phyloP scores from a whole-genome alignment of 1,140 invertebrate genomes.

The Anthonomus grandis region DNA sequence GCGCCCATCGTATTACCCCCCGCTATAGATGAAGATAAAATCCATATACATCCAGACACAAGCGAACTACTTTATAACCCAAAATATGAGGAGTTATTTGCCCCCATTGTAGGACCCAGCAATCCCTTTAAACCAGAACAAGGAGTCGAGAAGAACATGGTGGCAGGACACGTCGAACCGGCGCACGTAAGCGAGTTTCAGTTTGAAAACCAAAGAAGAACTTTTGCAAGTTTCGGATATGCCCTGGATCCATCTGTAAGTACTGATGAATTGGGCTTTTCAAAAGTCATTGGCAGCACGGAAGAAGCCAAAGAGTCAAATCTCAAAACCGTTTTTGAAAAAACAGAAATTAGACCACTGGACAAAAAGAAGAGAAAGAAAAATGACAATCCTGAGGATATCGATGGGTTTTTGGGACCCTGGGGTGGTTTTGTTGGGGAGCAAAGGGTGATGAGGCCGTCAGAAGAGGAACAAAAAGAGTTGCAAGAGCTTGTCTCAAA shows the following conservation, averaged over 20 bases:
- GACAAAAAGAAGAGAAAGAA: slow-evolving; percentile 75
- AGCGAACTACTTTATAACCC: slow-evolving; percentile 88
- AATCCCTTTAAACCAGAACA: slow-evolving; percentile 91
- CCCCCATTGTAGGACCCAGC: slow-evolving; percentile 85
- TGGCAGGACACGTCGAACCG: slow-evolving; percentile 92
- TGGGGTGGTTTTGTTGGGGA: slow-evolving; percentile 96
- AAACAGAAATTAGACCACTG: slow-evolving; percentile 63
- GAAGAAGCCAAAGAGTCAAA: slow-evolving; percentile 33
- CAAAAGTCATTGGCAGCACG: slow-evolving; percentile 59
- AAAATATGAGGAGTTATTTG: slow-evolving; percentile 93
- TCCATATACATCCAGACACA: slow-evolving; percentile 67
- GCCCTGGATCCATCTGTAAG: slow-evolving; percentile 91
- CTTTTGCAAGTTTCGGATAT: slow-evolving; percentile 94
- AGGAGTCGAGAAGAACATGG: slow-evolving; percentile 81
- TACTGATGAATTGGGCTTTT: slow-evolving; percentile 57
- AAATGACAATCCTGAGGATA: slow-evolving; percentile 88
- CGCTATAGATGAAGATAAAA: slow-evolving; percentile 56
- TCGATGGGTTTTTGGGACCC: slow-evolving; percentile 94
- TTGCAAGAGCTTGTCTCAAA: slow-evolving; percentile 95
- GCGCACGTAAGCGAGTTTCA: slow-evolving; percentile 96
- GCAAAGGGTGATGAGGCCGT: slow-evolving; percentile 80
- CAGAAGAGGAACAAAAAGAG: slow-evolving; percentile 86
- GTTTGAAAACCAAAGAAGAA: slow-evolving; percentile 96
- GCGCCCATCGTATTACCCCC: slow-evolving; percentile 76
- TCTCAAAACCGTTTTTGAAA: slow-evolving; percentile 86